Evolutionary conservation across 2,113 vertebrate species (phyloP).

Genomic region (Dromiciops gliroides): DNA sequence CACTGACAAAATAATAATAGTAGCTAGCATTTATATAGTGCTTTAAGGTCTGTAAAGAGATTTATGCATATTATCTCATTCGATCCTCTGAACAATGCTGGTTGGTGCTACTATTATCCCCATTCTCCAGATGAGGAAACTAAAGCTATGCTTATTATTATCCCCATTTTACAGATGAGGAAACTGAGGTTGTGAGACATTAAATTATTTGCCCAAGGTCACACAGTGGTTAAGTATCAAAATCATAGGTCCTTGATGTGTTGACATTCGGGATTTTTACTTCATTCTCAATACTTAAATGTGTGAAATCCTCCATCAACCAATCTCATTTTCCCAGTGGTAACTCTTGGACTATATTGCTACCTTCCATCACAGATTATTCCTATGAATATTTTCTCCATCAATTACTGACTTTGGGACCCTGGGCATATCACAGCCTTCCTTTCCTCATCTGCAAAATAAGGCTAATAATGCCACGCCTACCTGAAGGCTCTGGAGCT

Average conservation of each 20-base stretch:
- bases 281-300: background rate
- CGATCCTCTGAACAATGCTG: background rate
- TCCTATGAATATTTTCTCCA: background rate
- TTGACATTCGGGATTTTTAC: background rate
- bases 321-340: background rate
- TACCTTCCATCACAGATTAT: background rate
- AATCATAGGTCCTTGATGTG: background rate
- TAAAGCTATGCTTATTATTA: background rate
- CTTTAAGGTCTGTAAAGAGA: background rate
- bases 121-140: background rate
- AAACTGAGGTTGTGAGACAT: background rate
- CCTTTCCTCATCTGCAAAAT: background rate
- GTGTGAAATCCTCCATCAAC: background rate
- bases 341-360: background rate
- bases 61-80: background rate
- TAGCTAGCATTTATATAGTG: background rate
- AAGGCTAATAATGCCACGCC: no score
- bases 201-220: background rate
- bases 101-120: background rate
- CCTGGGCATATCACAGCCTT: background rate
- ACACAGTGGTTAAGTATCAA: background rate
- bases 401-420: background rate
- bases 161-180: background rate
- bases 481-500: background rate
- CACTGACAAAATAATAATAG: background rate